These are phyloP conservation scores for Baryphthengus martii DNA, from an alignment of 2,113 vertebrate genomes.

Conservation along the genomic window DNA sequence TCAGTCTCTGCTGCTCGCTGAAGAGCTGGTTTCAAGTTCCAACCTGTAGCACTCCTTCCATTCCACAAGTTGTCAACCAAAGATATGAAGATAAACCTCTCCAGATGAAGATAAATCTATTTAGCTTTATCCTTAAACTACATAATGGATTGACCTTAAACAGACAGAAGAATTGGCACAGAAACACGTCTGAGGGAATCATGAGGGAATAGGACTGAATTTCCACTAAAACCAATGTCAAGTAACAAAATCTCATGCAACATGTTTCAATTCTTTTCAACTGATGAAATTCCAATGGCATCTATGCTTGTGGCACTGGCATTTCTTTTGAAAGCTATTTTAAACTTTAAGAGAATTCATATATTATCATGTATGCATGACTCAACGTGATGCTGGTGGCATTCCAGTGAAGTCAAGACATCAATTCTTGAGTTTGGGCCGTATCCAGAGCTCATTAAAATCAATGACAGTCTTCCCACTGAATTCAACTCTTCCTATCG, in stretches of 20 bases:
- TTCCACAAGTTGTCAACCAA: background rate
- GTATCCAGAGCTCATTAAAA: conserved; percentile 10
- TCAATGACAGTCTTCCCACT: background rate
- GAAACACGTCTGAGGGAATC: background rate
- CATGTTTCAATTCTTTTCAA: background rate
- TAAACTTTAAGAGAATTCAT: background rate
- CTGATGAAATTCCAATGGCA: background rate
- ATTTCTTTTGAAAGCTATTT: conserved; percentile 26
- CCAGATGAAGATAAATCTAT: background rate
- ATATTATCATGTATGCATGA: background rate
- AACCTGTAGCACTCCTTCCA: conserved; percentile 14
- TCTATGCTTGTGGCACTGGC: background rate
- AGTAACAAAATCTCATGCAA: background rate
- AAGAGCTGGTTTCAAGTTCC: conserved; percentile 24
- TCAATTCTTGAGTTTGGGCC: background rate
- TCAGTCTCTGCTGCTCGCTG: background rate
- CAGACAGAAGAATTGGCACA: background rate
- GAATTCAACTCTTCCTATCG: background rate
- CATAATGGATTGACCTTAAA: background rate
- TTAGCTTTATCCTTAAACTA: background rate
- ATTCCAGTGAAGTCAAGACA: conserved; percentile 34
- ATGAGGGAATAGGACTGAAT: background rate
- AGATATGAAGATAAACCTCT: background rate
- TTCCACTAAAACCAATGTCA: background rate
- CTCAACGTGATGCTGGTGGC: conserved; percentile 10